Evolutionary conservation across 2,888 invertebrate species (phyloP).

Genomic region (Bombyx huttoni): DNA sequence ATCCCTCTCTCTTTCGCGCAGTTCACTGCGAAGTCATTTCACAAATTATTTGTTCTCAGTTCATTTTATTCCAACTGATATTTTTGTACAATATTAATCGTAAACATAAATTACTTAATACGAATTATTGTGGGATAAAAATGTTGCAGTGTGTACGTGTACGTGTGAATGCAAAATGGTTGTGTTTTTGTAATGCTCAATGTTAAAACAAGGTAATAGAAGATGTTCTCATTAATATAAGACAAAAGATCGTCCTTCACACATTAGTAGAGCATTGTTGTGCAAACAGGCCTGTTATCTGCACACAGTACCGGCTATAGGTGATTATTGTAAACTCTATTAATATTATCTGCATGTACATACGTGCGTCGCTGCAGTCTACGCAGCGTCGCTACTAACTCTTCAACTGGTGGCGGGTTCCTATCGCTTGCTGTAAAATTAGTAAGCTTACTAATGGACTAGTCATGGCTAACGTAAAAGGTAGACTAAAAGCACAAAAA

Average conservation of each 20-base stretch:
- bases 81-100: background rate
- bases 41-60: background rate
- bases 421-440: conserved; percentile 31
- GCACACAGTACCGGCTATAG: conserved; percentile 48
- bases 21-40: background rate
- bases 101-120: background rate
- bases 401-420: conserved; percentile 48
- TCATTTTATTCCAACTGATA: background rate
- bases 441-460: conserved; percentile 43
- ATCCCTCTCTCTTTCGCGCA: background rate
- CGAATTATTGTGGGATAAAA: background rate
- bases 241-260: conserved; percentile 69
- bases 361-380: conserved; percentile 33
- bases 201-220: conserved; percentile 52
- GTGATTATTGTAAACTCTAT: conserved; percentile 60
- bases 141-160: conserved; percentile 10
- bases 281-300: conserved; percentile 61
- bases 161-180: conserved; percentile 25
- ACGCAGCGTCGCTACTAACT: conserved; percentile 35
- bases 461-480: conserved; percentile 58
- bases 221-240: conserved; percentile 39
- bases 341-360: conserved; percentile 58
- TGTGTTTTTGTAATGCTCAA: conserved; percentile 22
- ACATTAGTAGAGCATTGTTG: conserved; percentile 59
- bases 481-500: conserved; percentile 43